Percentiles rank a stretch among this genome's conserved stretches.
Evolutionary conservation across 2,113 vertebrate species (phyloP).

Genomic region (Suricata suricatta): DNA sequence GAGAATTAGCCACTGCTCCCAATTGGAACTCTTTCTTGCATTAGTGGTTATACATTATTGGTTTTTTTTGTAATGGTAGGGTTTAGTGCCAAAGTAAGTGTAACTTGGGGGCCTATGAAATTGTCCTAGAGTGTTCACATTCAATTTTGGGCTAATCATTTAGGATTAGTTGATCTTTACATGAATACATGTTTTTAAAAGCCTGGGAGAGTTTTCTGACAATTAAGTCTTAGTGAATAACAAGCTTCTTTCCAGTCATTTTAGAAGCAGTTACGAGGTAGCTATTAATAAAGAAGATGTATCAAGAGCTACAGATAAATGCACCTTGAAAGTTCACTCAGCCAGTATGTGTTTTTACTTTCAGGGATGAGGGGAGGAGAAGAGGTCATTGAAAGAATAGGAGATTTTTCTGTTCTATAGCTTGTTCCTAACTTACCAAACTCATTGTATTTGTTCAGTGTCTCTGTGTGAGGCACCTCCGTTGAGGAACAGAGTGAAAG

Average conservation of each 20-base stretch:
- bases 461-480: not conserved
- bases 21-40: not conserved
- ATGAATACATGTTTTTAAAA: not conserved
- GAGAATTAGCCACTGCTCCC: not conserved
- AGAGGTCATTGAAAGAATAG: not conserved
- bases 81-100: not conserved
- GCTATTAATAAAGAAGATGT: not conserved
- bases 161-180: not conserved
- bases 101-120: not conserved
- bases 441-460: not conserved
- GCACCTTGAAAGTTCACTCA: not conserved
- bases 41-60: not conserved
- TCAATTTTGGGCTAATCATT: conserved; percentile 3
- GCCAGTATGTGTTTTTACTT: not conserved
- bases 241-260: not conserved
- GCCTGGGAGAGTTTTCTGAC: not conserved
- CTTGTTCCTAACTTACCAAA: not conserved
- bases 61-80: not conserved
- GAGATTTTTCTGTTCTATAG: not conserved
- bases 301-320: not conserved
- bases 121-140: not conserved
- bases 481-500: not conserved
- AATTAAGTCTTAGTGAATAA: not conserved
- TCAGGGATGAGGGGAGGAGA: not conserved
- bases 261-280: not conserved